Evolutionary conservation across 2,113 vertebrate genomes (phyloP).

Genomic region (Dermatemys mawii): DNA sequence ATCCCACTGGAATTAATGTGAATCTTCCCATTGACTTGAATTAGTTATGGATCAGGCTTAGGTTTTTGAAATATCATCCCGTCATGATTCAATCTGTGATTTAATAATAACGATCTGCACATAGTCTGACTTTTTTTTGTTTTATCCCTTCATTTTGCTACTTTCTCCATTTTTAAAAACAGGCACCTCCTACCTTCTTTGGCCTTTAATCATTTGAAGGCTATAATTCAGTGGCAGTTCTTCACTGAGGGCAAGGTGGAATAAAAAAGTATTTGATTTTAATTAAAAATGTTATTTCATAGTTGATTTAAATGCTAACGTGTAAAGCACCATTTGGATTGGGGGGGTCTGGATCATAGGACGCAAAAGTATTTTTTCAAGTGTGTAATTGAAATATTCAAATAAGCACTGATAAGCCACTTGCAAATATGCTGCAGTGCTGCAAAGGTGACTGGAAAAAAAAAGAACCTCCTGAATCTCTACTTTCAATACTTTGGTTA

Average conservation of each 20-base stretch:
- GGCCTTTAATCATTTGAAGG: not conserved
- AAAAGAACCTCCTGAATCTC: not conserved
- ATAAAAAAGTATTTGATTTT: conserved; percentile 25
- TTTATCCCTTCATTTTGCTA: not conserved
- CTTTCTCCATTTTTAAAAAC: not conserved
- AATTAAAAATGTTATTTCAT: conserved; percentile 60
- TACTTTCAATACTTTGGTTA: conserved; percentile 20
- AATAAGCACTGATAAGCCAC: conserved; percentile 50
- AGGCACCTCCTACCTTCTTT: not conserved
- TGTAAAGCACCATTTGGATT: conserved; percentile 18
- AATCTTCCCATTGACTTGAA: not conserved
- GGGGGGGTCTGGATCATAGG: not conserved
- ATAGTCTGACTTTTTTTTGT: not conserved
- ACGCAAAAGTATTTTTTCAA: conserved; percentile 61
- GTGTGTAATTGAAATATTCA: conserved; percentile 69
- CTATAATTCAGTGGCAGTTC: not conserved
- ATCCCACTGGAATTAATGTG: not conserved
- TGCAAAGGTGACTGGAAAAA: conserved; percentile 30
- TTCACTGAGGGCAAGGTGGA: not conserved
- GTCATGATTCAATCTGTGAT: not conserved
- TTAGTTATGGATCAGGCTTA: not conserved
- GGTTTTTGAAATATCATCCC: not conserved
- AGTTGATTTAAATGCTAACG: conserved; percentile 54
- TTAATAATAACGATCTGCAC: not conserved
- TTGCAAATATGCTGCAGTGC: conserved; percentile 10